Base-by-base conservation (phyloP, 2,888 invertebrate genomes). In the Xestia rhomboidea region DNA sequence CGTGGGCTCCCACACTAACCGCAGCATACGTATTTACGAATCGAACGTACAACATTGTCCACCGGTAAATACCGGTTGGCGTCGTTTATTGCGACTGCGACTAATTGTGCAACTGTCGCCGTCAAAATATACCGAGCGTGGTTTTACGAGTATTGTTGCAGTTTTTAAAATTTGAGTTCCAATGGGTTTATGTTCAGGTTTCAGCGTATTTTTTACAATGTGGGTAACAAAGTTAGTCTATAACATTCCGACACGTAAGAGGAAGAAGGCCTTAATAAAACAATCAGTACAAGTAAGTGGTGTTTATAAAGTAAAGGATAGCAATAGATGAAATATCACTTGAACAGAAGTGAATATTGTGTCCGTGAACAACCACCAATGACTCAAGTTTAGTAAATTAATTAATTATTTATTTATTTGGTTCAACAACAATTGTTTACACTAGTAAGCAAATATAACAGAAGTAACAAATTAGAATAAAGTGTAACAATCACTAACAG, bases 51-150 rank as follows among this genome's bases (percentile, higher is more conserved):
- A 84, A 84, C 81, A 83, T 69, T 81, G 77, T 81, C 44, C 68
- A 63, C 15, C 77, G 73, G 81, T 77, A 84, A 83, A 83, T 81
- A 84, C 81, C 81, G 62, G 71, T 81, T 54, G 73, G 64, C n/a
- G 44, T 57, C 85, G 82, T 83, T 84, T 81, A 81, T 81, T 84
- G 81, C 85, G n/a, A 84, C 44, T 72, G 69, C 81, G 46, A 84
- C 81, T 84, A 83, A 84, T 83, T 85, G 83, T 72, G 64, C 71
- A 51, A 85, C 83, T 81, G 81, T 83, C 63, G 72, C 85, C 82
- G 73, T 83, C 82, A 83, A 83, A 83, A 83, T 83, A 81, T 81
- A 83, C 83, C 77, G 74, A 83, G 74, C 83, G 77, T 81, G 77
- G 77, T 62, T 81, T 83, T 81, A 84, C 76, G 82, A 84, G 70